Base-by-base conservation (phyloP, 1,140 invertebrate genomes). In the Listronotus oregonensis region DNA sequence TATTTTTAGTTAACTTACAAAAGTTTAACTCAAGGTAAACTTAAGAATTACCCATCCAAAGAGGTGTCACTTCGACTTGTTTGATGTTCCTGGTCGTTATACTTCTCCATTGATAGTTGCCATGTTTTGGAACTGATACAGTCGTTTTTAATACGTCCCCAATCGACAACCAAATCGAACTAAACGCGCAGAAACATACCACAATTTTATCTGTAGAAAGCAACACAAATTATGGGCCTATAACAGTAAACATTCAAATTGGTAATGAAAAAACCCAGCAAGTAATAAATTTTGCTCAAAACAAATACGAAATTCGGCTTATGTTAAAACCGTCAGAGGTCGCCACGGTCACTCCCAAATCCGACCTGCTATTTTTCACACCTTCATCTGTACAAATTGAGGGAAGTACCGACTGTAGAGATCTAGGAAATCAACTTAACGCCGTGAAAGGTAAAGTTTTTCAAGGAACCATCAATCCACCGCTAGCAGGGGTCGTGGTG, bases 41-140 rank as follows among this genome's bases (percentile, higher is more conserved):
- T 31, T 21, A 18, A 59, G 51, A 50, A 3, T 37, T 77, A 9
- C 40, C 70, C 40, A 60, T 76, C 14, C 37, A 51, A n/a, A 67
- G 67, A 42, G 75, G 74, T 6, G 59, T 39, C 21, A 69, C 40
- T 10, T 49, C 54, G 3, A 50, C n/a, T n/a, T 95, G 93, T 74
- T 95, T 0, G 82, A 86, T 5, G 79, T 81, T 63, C 76, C 85
- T 34, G 91, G 89, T n/a, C 77, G 80, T 46, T 97, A 96, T 76
- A 82, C 85, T 87, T 97, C 37, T 83, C 84, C 40, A 87, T 94
- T 9, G 85, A 85, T 66, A 89, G 94, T 42, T 97, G 95, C 78
- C 95, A 97, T 78, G 81, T 63, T 96, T 94, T 79, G 80, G 82
- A 9, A 78, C 77, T 70, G 82, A 78, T 73, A 82, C 75, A 3